Evolutionary conservation across 2,113 vertebrate species (phyloP).

Genomic region (Phalacrocorax brasilianus): DNA sequence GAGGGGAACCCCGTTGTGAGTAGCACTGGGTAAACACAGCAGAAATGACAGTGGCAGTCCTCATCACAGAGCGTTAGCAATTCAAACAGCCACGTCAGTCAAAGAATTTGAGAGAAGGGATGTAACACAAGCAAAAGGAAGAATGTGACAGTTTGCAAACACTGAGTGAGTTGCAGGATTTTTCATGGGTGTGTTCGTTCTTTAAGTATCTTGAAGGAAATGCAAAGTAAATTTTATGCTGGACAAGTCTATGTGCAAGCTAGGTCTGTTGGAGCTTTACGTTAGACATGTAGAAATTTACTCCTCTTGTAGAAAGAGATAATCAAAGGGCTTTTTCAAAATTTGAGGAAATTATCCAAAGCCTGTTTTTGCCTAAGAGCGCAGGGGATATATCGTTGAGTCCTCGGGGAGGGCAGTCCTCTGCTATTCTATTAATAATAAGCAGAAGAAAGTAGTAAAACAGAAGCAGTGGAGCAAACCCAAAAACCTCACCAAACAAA

Average conservation of each 20-base stretch:
- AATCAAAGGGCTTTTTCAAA: background rate
- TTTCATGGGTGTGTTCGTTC: background rate
- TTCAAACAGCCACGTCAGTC: conserved; percentile 4
- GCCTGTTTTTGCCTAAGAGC: background rate
- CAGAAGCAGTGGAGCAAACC: background rate
- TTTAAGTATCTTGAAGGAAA: background rate
- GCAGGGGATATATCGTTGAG: background rate
- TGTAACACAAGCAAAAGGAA: background rate
- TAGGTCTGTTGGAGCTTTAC: background rate
- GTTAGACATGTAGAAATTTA: background rate
- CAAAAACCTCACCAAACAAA: background rate
- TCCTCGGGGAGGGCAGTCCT: background rate
- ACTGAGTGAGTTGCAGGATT: background rate
- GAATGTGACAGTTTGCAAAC: background rate
- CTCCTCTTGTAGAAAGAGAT: background rate
- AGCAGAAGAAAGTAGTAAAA: background rate
- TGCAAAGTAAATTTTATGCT: background rate
- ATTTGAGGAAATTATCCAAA: background rate
- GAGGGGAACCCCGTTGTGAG: background rate
- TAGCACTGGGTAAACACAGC: background rate
- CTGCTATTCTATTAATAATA: background rate
- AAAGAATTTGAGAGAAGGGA: background rate
- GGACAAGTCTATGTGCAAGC: background rate
- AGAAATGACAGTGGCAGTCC: conserved; percentile 5
- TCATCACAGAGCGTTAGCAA: background rate